These are phyloP conservation scores for Salvator merianae DNA, from an alignment of 2,113 vertebrate genomes.

Conservation along the genomic window DNA sequence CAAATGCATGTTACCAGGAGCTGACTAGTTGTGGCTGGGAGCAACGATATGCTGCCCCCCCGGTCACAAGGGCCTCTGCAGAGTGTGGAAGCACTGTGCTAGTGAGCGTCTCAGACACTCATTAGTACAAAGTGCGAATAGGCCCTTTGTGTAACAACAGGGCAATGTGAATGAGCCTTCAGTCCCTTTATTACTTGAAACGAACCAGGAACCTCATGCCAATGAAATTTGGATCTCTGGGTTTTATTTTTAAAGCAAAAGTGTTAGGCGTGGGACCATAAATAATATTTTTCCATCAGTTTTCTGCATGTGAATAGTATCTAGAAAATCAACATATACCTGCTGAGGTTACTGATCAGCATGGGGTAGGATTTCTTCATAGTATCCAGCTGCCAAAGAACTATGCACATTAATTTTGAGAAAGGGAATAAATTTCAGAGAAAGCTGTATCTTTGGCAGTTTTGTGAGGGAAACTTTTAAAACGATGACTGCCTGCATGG, in stretches of 20 bases:
- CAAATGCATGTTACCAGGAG: no score
- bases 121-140: no score
- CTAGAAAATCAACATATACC: background rate
- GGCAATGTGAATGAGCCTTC: background rate
- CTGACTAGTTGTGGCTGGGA: no score
- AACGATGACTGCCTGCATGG: constrained; percentile 5
- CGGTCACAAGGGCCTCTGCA: no score
- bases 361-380: background rate
- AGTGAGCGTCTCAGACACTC: no score
- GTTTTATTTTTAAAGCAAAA: background rate
- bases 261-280: background rate
- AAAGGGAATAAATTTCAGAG: background rate
- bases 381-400: background rate
- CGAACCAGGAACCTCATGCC: background rate
- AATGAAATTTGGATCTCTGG: background rate
- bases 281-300: background rate
- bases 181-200: background rate
- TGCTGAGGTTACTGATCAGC: background rate
- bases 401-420: background rate
- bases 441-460: background rate
- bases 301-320: background rate
- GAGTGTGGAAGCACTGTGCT: no score
- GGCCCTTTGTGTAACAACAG: no score
- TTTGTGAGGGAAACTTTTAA: background rate
- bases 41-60: no score